Conservation (phyloP, 2,888 invertebrate species). For the Apodemia hepburni region DNA sequence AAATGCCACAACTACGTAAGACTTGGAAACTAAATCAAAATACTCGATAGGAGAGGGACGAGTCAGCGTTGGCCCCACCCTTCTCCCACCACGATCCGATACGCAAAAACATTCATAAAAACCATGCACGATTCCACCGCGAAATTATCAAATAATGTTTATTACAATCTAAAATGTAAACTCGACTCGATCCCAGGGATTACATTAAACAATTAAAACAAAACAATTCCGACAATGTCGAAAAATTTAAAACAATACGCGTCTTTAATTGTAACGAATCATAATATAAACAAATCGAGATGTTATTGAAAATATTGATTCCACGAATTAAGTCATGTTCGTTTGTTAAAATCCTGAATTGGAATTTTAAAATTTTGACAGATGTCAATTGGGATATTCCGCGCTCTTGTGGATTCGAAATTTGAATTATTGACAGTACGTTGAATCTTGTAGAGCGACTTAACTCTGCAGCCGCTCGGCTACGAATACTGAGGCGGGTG, state of each 20-base stretch:
- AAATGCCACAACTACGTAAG: constrained; percentile 77
- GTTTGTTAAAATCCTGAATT: constrained; percentile 25
- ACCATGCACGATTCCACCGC: constrained; percentile 67
- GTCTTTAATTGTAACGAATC: constrained; percentile 61
- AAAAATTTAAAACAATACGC: constrained; percentile 68
- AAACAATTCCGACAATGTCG: constrained; percentile 68
- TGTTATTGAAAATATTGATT: constrained; percentile 54
- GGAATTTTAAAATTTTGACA: constrained; percentile 39
- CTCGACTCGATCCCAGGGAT: constrained; percentile 43
- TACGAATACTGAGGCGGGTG: constrained; percentile 59
- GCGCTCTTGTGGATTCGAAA: constrained; percentile 58
- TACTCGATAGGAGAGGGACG: constrained; percentile 78
- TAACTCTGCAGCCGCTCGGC: constrained; percentile 65
- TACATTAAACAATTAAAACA: constrained; percentile 63
- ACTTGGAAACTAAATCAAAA: constrained; percentile 79
- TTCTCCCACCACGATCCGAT: constrained; percentile 63
- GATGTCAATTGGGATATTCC: constrained; percentile 57
- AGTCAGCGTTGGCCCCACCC: constrained; percentile 72
- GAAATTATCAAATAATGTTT: constrained; percentile 69
- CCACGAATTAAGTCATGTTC: constrained; percentile 36
- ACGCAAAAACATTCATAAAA: constrained; percentile 79
- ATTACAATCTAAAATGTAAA: constrained; percentile 66
- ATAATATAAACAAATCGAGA: constrained; percentile 63
- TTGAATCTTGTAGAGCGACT: constrained; percentile 52
- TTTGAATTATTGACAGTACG: constrained; percentile 39